A percentile compares a stretch with the other conserved stretches of the same genome.
phyloP scores from a whole-genome alignment of 2,797 vertebrate species.

The Anolis apletophallus region DNA sequence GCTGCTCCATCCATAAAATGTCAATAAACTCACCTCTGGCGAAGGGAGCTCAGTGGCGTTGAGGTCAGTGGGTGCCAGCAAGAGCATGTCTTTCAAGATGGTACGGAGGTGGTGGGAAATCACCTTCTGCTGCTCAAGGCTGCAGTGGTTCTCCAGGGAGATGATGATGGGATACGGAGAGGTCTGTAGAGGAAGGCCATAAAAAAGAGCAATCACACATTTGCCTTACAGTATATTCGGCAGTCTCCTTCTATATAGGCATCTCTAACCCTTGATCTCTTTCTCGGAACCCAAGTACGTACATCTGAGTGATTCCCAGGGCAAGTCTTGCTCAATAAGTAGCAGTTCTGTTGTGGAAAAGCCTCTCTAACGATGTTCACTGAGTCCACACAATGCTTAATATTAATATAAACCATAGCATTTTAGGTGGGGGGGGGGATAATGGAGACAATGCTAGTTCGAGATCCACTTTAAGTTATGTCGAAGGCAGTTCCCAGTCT shows the following conservation, averaged over 20 bases:
- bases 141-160: slow-evolving; percentile 97
- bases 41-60: slow-evolving; percentile 85
- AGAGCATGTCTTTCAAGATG: slow-evolving; percentile 87
- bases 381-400: not conserved
- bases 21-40: slow-evolving; percentile 84
- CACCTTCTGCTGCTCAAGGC: slow-evolving; percentile 88
- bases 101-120: slow-evolving; percentile 87
- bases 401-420: not conserved
- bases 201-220: not conserved
- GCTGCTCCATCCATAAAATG: too few species aligned
- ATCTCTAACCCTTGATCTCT: not conserved
- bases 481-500: too few species aligned
- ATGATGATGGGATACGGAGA: slow-evolving; percentile 94
- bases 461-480: too few species aligned
- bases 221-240: fast-evolving
- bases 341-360: not conserved
- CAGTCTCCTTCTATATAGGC: not conserved
- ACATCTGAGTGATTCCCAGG: not conserved
- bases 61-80: slow-evolving; percentile 82
- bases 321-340: not conserved
- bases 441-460: too few species aligned
- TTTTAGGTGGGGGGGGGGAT: too few species aligned
- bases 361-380: not conserved
- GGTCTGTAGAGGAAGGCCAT: slow-evolving; percentile 74
- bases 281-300: too few species aligned